Evolutionary conservation across 1,140 invertebrate species (phyloP).

Genomic region (Globodera ellingtonae): DNA sequence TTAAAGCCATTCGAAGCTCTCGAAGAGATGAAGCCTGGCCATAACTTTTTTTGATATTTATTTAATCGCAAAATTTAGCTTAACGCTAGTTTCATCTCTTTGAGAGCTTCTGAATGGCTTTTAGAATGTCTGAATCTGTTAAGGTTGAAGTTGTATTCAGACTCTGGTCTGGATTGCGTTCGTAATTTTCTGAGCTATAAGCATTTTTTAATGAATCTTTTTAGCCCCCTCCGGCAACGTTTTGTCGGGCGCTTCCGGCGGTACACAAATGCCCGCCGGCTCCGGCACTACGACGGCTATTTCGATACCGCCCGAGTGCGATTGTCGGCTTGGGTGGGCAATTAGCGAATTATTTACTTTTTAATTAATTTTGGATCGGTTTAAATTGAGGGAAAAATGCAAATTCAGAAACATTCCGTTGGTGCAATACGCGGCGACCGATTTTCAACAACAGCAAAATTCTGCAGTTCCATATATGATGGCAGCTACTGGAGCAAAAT

Average conservation of each 20-base stretch:
- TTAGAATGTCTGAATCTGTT: no score
- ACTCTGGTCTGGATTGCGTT: not conserved
- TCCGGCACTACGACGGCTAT: conserved; percentile 14
- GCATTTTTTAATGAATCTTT: conserved; percentile 9
- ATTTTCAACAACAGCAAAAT: conserved; percentile 26
- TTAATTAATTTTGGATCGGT: not conserved
- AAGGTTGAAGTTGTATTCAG: no score
- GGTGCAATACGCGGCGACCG: conserved; percentile 19
- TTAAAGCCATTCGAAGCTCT: no score
- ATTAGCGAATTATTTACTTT: conserved; percentile 27
- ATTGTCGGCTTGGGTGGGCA: conserved; percentile 30
- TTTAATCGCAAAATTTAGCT: no score
- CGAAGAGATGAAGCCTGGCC: no score
- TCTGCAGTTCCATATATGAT: conserved; percentile 13
- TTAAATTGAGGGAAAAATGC: not conserved
- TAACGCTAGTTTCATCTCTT: no score
- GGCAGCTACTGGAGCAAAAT: not conserved
- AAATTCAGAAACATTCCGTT: conserved; percentile 28
- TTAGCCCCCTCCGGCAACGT: conserved; percentile 3
- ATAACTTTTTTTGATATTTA: no score
- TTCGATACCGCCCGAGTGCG: conserved; percentile 39
- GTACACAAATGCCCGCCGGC: conserved; percentile 6
- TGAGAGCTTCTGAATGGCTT: no score
- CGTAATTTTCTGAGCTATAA: no score
- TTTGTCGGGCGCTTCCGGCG: not conserved